Percentiles rank a stretch among this genome's conserved stretches.
Conservation (phyloP, 1,140 invertebrate genomes). For the Meloidogyne exigua region DNA sequence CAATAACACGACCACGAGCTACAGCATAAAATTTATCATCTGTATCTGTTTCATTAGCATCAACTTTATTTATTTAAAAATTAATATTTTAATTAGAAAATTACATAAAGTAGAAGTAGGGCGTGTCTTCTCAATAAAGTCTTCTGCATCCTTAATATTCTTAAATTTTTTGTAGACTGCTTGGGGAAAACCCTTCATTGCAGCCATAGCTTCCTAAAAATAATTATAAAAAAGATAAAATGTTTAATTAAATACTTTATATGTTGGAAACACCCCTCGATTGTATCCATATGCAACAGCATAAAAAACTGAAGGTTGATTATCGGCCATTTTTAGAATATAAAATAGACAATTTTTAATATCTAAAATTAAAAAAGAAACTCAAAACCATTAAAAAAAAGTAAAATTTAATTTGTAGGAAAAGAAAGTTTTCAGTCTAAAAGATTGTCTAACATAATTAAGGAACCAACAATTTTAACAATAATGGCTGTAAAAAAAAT, state of each 20-base stretch:
- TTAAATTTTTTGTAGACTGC: constrained; percentile 42
- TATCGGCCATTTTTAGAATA: background rate
- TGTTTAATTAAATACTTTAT: background rate
- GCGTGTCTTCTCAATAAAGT: background rate
- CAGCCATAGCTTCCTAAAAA: constrained; percentile 22
- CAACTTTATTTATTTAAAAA: constrained; percentile 28
- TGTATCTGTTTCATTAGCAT: constrained; percentile 12
- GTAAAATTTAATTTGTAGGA: too few relatives aligned
- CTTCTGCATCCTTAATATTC: constrained; percentile 34
- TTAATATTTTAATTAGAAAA: constrained; percentile 1
- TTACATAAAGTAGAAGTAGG: constrained; percentile 16
- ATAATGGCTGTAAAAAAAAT: background rate
- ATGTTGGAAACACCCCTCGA: constrained; percentile 61
- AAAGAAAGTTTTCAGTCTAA: too few relatives aligned
- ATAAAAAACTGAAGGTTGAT: constrained; percentile 54
- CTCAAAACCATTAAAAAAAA: too few relatives aligned
- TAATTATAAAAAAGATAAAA: background rate
- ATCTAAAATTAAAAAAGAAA: background rate
- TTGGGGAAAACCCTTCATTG: constrained; percentile 42
- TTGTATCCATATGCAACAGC: constrained; percentile 66
- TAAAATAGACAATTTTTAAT: background rate
- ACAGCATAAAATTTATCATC: constrained; percentile 47
- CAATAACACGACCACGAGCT: constrained; percentile 42
- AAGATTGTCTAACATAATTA: too few relatives aligned
- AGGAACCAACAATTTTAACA: too few relatives aligned